Conservation (phyloP, 92 coral and sea anemone genomes). For the Parazoanthus atlanticus region DNA sequence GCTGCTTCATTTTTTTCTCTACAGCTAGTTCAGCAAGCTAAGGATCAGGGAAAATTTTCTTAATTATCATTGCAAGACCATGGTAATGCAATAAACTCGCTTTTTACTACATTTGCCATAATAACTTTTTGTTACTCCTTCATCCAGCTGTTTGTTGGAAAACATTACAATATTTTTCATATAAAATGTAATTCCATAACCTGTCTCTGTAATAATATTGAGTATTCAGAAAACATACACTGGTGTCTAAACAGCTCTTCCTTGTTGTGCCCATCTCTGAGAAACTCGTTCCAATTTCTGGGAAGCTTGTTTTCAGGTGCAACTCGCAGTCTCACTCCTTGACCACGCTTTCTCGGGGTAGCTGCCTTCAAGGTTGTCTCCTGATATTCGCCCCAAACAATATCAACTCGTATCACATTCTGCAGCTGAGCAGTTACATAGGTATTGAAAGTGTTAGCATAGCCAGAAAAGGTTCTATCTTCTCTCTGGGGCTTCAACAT, state of each 20-base stretch:
- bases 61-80: too few relatives aligned
- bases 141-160: too few relatives aligned
- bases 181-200: too few relatives aligned
- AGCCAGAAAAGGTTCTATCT: conserved; percentile 52
- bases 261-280: conserved; percentile 55
- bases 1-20: too few relatives aligned
- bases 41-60: too few relatives aligned
- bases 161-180: too few relatives aligned
- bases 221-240: too few relatives aligned
- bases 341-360: conserved; percentile 55
- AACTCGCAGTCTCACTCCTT: conserved; percentile 58
- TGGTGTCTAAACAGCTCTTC: conserved; percentile 50
- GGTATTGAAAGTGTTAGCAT: conserved; percentile 51
- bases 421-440: conserved; percentile 46
- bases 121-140: too few relatives aligned
- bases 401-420: conserved; percentile 46
- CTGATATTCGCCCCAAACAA: conserved; percentile 57
- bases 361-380: conserved; percentile 53
- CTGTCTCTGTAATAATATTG: too few relatives aligned
- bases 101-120: too few relatives aligned
- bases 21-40: too few relatives aligned
- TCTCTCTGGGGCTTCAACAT: conserved; percentile 55
- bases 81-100: too few relatives aligned
- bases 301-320: conserved; percentile 49
- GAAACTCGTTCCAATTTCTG: conserved; percentile 55